Percentiles rank a stretch among this genome's conserved stretches.
Evolutionary conservation across 1,140 invertebrate species (phyloP).

Genomic region (Drosophila auraria): DNA sequence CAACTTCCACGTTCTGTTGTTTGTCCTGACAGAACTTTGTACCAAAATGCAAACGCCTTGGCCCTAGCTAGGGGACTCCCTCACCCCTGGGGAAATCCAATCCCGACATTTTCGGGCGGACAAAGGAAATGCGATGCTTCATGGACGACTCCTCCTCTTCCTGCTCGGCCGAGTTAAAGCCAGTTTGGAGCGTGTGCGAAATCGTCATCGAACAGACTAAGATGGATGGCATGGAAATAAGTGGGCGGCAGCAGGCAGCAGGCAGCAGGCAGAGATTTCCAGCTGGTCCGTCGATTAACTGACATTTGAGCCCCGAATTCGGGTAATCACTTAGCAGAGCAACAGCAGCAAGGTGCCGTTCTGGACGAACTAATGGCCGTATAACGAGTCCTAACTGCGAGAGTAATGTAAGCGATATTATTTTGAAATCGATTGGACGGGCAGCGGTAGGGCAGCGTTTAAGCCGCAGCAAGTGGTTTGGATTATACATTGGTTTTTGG

Average conservation of each 20-base stretch:
- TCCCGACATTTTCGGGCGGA: constrained; percentile 21
- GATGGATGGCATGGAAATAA: constrained; percentile 32
- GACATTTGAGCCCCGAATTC: constrained; percentile 39
- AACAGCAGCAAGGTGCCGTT: constrained; percentile 1
- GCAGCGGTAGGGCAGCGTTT: not conserved
- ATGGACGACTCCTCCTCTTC: constrained; percentile 6
- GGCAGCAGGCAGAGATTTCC: constrained; percentile 15
- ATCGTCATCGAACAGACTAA: constrained; percentile 31
- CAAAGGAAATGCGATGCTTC: constrained; percentile 33
- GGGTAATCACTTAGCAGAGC: constrained; percentile 25
- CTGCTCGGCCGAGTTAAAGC: constrained; percentile 5
- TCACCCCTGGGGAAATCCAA: constrained; percentile 16
- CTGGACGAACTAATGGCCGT: constrained; percentile 1
- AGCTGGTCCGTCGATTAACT: constrained; percentile 41
- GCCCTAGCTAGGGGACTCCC: constrained; percentile 27
- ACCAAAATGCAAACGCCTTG: constrained; percentile 51
- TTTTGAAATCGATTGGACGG: not conserved
- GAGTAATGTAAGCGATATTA: constrained; percentile 10
- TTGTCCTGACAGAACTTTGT: constrained; percentile 57
- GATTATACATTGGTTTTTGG: not conserved
- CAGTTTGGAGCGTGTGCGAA: constrained; percentile 5
- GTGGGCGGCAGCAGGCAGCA: not conserved
- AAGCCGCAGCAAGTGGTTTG: not conserved
- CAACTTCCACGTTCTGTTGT: constrained; percentile 52
- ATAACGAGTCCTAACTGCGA: not conserved